Conservation (phyloP, 2,797 vertebrate species). For the Pseudochaenichthys georgianus region DNA sequence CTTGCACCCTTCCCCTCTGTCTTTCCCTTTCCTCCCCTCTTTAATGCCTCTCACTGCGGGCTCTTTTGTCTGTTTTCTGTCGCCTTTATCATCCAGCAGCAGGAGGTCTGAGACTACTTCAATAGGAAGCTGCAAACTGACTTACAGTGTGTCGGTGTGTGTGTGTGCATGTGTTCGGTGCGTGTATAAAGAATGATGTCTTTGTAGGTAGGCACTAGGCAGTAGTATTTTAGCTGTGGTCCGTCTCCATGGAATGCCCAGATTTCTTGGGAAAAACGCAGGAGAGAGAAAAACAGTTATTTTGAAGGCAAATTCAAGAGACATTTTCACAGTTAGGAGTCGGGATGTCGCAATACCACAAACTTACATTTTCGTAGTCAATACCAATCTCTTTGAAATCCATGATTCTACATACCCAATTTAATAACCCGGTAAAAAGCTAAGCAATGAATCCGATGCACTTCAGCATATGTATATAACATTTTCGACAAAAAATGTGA, state of each 20-base stretch:
- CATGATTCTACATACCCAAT: no score
- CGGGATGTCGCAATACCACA: no score
- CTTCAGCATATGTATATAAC: no score
- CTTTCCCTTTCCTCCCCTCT: conserved; percentile 1
- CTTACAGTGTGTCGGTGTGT: conserved; percentile 1
- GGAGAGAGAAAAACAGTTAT: conserved; percentile 9
- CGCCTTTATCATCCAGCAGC: conserved; percentile 47
- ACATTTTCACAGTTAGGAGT: background rate
- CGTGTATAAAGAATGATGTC: conserved; percentile 53
- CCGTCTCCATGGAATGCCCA: conserved; percentile 60
- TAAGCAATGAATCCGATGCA: no score
- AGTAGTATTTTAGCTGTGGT: conserved; percentile 55
- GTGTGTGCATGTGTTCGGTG: conserved; percentile 8
- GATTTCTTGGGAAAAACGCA: conserved; percentile 57
- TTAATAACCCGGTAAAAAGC: no score
- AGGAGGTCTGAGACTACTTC: conserved; percentile 53
- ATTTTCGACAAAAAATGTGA: no score
- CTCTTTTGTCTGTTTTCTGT: conserved; percentile 42
- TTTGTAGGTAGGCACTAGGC: conserved; percentile 65
- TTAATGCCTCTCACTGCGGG: conserved; percentile 35
- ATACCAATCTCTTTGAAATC: no score
- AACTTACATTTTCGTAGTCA: no score
- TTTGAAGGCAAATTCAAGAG: conserved; percentile 1
- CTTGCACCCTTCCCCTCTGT: background rate
- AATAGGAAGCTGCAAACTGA: conserved; percentile 50